A percentile compares a stretch with the other conserved stretches of the same genome.
These are phyloP conservation scores for Leptinotarsa texana DNA, from an alignment of 1,140 invertebrate genomes.

Conservation along the genomic window DNA sequence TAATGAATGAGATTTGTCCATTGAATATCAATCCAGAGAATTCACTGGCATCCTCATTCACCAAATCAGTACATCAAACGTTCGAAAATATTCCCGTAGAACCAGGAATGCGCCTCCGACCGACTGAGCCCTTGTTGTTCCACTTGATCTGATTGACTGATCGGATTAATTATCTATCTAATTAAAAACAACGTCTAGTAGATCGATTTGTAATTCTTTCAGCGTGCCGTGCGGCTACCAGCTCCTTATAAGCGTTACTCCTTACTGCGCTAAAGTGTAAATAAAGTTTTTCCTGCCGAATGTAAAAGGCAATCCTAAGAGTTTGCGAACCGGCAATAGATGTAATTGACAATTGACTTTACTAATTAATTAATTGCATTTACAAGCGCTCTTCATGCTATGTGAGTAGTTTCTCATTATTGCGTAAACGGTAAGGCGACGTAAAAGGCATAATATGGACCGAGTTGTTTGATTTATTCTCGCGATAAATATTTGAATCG, in stretches of 20 bases:
- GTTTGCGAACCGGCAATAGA: slow-evolving; percentile 34
- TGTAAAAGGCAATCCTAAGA: slow-evolving; percentile 37
- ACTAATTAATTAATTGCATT: slow-evolving; percentile 47
- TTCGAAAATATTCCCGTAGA: slow-evolving; percentile 21
- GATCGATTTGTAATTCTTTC: slow-evolving; percentile 29
- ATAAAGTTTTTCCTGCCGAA: slow-evolving; percentile 41
- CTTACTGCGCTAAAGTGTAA: slow-evolving; percentile 42
- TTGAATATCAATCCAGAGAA: slow-evolving; percentile 8
- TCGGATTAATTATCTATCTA: slow-evolving; percentile 38
- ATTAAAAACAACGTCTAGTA: slow-evolving; percentile 26
- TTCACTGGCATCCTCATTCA: slow-evolving; percentile 1
- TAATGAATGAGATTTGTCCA: background rate
- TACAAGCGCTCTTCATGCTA: slow-evolving; percentile 33
- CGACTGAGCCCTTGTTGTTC: slow-evolving; percentile 10
- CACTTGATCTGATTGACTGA: slow-evolving; percentile 39
- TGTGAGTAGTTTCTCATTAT: slow-evolving; percentile 29
- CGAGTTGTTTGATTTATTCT: slow-evolving; percentile 28
- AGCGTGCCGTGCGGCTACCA: slow-evolving; percentile 20
- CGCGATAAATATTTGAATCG: slow-evolving; percentile 26
- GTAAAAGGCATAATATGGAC: slow-evolving; percentile 22
- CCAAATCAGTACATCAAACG: slow-evolving; percentile 21
- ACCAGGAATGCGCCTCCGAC: slow-evolving; percentile 9
- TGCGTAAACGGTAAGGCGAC: slow-evolving; percentile 23
- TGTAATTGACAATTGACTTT: slow-evolving; percentile 45
- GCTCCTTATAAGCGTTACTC: slow-evolving; percentile 32